phyloP scores from a whole-genome alignment of 2,888 invertebrate genomes.

The Myopa testacea region DNA sequence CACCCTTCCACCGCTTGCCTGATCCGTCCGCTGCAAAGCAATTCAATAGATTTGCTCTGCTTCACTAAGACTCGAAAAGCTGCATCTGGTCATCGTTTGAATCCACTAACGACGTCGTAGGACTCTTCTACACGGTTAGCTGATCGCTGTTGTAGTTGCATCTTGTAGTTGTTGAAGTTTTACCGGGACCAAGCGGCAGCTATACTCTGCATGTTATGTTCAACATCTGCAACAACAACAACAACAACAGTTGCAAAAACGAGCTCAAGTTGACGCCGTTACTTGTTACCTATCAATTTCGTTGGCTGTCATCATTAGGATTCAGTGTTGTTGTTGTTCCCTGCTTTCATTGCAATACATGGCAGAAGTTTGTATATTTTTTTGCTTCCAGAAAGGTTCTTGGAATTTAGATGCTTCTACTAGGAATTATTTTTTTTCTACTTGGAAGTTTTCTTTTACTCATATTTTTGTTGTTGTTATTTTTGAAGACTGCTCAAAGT shows the following conservation, averaged over 20 bases:
- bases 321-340: background rate
- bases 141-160: background rate
- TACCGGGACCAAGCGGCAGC: constrained; percentile 49
- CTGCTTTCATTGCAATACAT: background rate
- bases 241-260: constrained; percentile 28
- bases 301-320: constrained; percentile 44
- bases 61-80: background rate
- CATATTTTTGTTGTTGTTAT: background rate
- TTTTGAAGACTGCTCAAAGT: too few relatives aligned
- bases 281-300: background rate
- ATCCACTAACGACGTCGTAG: background rate
- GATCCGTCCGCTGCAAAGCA: background rate
- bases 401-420: too few relatives aligned
- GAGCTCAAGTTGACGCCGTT: too few relatives aligned
- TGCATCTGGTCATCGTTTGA: background rate
- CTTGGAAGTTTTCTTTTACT: too few relatives aligned
- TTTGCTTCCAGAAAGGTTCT: too few relatives aligned
- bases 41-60: background rate
- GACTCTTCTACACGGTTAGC: background rate
- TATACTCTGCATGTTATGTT: constrained; percentile 48
- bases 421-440: too few relatives aligned
- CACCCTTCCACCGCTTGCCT: background rate
- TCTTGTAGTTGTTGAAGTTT: background rate
- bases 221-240: constrained; percentile 51
- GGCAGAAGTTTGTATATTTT: background rate